A percentile compares a stretch with the other conserved stretches of the same genome.
phyloP scores from a whole-genome alignment of 2,113 vertebrate species.

The Poecile atricapillus region DNA sequence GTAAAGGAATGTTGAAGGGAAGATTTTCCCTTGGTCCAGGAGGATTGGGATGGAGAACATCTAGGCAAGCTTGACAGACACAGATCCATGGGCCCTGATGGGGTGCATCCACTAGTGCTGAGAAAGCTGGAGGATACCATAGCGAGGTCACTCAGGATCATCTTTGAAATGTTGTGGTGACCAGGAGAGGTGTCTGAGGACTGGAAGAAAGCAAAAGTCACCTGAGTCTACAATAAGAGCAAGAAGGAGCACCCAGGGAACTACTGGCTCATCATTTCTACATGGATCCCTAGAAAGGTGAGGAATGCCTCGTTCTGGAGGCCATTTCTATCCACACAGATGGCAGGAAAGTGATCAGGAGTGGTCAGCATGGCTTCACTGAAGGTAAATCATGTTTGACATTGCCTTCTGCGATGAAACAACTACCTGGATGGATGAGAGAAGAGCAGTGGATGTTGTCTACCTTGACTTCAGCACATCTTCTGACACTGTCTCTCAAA shows the following conservation, averaged over 20 bases:
- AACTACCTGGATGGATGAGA: neutral
- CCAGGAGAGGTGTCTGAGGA: neutral
- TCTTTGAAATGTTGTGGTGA: neutral
- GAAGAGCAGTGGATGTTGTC: neutral
- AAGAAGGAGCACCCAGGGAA: neutral
- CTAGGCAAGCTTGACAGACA: neutral
- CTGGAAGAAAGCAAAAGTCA: neutral
- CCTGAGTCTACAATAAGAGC: neutral
- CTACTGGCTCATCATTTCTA: neutral
- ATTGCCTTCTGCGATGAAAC: neutral
- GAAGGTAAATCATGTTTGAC: neutral
- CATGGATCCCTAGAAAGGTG: neutral
- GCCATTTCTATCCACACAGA: neutral
- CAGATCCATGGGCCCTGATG: neutral
- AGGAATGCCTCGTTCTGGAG: neutral
- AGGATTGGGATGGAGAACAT: neutral
- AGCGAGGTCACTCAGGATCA: rapidly evolving
- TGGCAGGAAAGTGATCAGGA: neutral
- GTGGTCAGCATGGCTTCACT: neutral
- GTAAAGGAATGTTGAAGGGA: neutral
- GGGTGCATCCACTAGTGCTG: rapidly evolving
- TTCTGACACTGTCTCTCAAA: neutral
- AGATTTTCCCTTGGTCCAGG: neutral
- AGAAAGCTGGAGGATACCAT: neutral
- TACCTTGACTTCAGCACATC: neutral